Percentiles rank a stretch among this genome's conserved stretches.
Evolutionary conservation across 2,888 invertebrate genomes (phyloP).

Genomic region (Thereva nobilitata): DNA sequence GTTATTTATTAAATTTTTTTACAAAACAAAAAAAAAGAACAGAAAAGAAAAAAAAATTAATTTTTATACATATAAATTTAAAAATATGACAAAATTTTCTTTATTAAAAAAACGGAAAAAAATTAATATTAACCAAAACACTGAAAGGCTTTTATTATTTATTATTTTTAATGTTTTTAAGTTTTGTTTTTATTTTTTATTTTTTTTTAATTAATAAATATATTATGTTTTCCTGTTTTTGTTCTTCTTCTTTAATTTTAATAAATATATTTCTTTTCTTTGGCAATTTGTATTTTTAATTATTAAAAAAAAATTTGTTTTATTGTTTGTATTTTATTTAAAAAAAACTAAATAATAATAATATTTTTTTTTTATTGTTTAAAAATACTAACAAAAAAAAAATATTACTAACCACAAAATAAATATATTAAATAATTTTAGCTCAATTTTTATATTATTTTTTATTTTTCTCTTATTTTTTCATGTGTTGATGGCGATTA

Average conservation of each 20-base stretch:
- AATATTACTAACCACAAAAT: slow-evolving; percentile 21
- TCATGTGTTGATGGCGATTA: slow-evolving; percentile 10
- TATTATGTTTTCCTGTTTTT: slow-evolving; percentile 21
- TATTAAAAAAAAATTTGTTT: too few species aligned
- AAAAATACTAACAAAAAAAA: slow-evolving; percentile 29
- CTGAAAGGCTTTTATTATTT: not conserved
- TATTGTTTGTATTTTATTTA: too few species aligned
- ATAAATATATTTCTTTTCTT: slow-evolving; percentile 20
- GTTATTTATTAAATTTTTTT: too few species aligned
- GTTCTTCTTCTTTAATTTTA: slow-evolving; percentile 3
- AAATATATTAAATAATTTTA: slow-evolving; percentile 18
- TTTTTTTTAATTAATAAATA: too few species aligned
- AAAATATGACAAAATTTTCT: not conserved
- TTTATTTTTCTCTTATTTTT: slow-evolving; percentile 22
- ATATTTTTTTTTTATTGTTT: slow-evolving; percentile 12
- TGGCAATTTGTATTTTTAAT: slow-evolving; percentile 15
- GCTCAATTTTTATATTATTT: slow-evolving; percentile 15
- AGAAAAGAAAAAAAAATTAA: too few species aligned
- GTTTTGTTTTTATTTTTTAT: not conserved
- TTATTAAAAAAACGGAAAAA: not conserved
- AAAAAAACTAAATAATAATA: slow-evolving; percentile 5
- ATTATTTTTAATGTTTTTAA: not conserved
- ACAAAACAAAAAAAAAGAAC: too few species aligned
- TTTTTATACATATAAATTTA: too few species aligned
- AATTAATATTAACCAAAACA: not conserved